These are phyloP conservation scores for Pristionchus fissidentatus DNA, from an alignment of 2,888 invertebrate genomes.

Conservation along the genomic window DNA sequence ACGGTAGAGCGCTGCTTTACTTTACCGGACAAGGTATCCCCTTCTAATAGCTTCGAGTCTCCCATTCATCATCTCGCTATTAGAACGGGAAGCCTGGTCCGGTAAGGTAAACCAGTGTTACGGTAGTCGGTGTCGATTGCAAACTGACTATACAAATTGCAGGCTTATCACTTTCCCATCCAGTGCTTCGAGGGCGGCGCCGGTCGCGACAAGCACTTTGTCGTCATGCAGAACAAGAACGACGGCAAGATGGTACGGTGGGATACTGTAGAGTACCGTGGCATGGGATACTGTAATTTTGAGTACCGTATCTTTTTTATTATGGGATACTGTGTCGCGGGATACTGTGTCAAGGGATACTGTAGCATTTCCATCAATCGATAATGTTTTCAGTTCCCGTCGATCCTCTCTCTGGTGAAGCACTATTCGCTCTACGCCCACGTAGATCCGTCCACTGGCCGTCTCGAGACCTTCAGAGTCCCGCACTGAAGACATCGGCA, in stretches of 20 bases:
- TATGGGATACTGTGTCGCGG: too few relatives aligned
- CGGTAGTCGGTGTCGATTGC: not conserved
- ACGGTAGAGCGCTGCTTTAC: not conserved
- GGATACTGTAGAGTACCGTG: not conserved
- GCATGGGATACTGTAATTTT: not conserved
- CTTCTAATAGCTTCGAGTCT: not conserved
- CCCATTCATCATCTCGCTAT: not conserved
- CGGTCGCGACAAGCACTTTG: not conserved
- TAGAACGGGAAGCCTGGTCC: too few relatives aligned
- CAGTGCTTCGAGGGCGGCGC: not conserved
- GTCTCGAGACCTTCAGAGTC: not conserved
- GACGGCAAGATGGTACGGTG: constrained; percentile 22
- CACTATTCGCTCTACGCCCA: not conserved
- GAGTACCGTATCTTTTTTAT: constrained; percentile 1
- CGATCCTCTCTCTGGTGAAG: not conserved
- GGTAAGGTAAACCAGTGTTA: not conserved
- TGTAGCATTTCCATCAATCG: too few relatives aligned
- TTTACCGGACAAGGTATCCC: not conserved
- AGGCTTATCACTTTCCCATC: constrained; percentile 12
- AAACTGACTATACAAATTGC: too few relatives aligned
- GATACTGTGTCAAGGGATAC: too few relatives aligned
- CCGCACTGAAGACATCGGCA: not conserved
- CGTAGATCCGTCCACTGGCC: not conserved
- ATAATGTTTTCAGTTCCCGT: constrained; percentile 27
- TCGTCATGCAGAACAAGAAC: constrained; percentile 33